A percentile compares a stretch with the other conserved stretches of the same genome.
Evolutionary conservation across 2,888 invertebrate genomes (phyloP).

Genomic region (Dicyrtoma fusca): DNA sequence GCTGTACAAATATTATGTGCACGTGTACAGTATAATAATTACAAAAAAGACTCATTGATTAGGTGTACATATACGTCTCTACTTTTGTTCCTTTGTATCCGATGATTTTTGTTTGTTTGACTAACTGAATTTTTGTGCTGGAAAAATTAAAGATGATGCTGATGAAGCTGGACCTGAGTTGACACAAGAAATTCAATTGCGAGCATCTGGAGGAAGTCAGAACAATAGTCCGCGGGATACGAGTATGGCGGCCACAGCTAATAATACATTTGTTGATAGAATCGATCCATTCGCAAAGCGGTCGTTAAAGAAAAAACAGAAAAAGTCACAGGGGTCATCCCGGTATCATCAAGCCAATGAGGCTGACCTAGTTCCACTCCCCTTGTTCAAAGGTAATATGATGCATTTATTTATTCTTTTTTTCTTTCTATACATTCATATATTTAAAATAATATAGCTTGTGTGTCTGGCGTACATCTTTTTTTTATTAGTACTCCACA

Average conservation of each 20-base stretch:
- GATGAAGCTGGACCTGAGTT: constrained; percentile 24
- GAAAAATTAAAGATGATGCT: constrained; percentile 21
- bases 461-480: too few species aligned
- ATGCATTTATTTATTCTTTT: too few species aligned
- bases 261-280: constrained; percentile 89
- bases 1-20: too few species aligned
- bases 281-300: constrained; percentile 99
- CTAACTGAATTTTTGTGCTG: neutral
- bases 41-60: too few species aligned
- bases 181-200: constrained; percentile 22
- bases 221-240: constrained; percentile 16
- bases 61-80: too few species aligned
- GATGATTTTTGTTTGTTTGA: neutral
- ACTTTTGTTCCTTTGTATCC: too few species aligned
- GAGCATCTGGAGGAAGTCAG: constrained; percentile 1
- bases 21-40: too few species aligned
- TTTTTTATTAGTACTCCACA: too few species aligned
- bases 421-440: neutral
- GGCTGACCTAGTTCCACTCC: constrained; percentile 94
- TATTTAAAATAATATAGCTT: too few species aligned
- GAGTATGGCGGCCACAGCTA: constrained; percentile 57
- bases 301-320: constrained; percentile 96
- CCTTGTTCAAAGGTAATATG: constrained; percentile 91
- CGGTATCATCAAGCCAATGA: constrained; percentile 98
- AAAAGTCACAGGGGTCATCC: constrained; percentile 98